A percentile compares a stretch with the other conserved stretches of the same genome.
Conservation (phyloP, 64 coral and sea anemone species). For the Cladopsammia gracilis region DNA sequence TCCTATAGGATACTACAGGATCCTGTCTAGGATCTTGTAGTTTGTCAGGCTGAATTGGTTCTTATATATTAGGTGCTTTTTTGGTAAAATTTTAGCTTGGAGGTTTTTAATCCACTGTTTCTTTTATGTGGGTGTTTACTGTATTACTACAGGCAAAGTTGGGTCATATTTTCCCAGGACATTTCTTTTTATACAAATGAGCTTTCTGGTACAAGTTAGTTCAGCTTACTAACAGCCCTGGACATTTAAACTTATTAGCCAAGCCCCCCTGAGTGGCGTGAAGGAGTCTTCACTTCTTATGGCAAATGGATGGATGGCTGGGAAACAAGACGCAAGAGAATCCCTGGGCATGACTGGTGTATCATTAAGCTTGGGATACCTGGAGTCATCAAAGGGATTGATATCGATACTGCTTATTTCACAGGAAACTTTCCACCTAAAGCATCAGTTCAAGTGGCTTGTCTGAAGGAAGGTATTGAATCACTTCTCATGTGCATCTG, state of each 20-base stretch:
- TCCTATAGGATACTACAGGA: too few relatives aligned
- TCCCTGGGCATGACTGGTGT: conserved; percentile 86
- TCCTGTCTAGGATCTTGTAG: too few relatives aligned
- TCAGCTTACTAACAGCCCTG: not conserved
- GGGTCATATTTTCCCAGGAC: too few relatives aligned
- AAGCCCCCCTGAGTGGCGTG: conserved; percentile 74
- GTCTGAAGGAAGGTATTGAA: conserved; percentile 46
- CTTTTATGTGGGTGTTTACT: too few relatives aligned
- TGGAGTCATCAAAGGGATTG: conserved; percentile 81
- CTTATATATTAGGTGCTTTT: too few relatives aligned
- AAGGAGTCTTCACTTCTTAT: conserved; percentile 84
- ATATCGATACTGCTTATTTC: conserved; percentile 90
- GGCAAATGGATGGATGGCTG: conserved; percentile 99
- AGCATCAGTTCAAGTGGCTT: conserved; percentile 79
- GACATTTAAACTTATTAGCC: conserved; percentile 23
- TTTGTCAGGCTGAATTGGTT: too few relatives aligned
- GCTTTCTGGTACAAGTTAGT: too few relatives aligned
- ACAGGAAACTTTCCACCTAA: conserved; percentile 93
- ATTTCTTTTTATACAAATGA: too few relatives aligned
- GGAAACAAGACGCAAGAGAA: conserved; percentile 90
- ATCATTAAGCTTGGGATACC: conserved; percentile 90
- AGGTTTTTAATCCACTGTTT: too few relatives aligned
- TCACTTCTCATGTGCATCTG: too few relatives aligned
- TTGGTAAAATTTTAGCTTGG: too few relatives aligned
- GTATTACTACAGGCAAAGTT: too few relatives aligned